Conservation (phyloP, 1,140 invertebrate species). For the Solen grandis region DNA sequence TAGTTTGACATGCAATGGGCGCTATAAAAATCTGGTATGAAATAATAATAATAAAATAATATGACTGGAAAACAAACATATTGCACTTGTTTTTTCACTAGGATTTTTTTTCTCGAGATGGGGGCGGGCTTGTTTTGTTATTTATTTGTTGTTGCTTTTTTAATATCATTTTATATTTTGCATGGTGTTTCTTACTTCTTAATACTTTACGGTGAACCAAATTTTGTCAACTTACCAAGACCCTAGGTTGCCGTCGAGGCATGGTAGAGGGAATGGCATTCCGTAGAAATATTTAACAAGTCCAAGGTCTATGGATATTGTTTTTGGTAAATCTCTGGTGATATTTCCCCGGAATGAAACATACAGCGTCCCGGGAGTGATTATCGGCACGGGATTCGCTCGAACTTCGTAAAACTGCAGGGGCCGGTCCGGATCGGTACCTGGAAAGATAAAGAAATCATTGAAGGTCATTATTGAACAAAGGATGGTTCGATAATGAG, state of each 20-base stretch:
- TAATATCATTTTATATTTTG: no score
- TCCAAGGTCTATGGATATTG: slow-evolving; percentile 67
- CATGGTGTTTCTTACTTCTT: no score
- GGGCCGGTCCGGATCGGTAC: slow-evolving; percentile 55
- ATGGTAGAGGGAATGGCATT: slow-evolving; percentile 69
- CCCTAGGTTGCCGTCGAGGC: slow-evolving; percentile 65
- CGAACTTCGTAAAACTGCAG: slow-evolving; percentile 63
- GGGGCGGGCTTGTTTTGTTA: no score
- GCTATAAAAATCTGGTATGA: no score
- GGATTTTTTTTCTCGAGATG: no score
- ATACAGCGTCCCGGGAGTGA: slow-evolving; percentile 69
- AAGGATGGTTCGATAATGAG: no score
- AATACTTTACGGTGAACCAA: no score
- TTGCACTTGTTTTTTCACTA: no score
- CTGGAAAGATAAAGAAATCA: slow-evolving; percentile 44
- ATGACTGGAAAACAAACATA: no score
- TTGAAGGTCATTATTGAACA: neutral
- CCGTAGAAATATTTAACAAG: slow-evolving; percentile 72
- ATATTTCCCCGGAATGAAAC: slow-evolving; percentile 67
- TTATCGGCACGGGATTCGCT: slow-evolving; percentile 67
- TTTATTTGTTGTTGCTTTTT: no score
- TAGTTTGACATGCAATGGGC: no score
- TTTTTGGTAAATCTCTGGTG: slow-evolving; percentile 64
- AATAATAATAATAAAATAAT: no score
- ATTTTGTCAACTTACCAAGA: slow-evolving; percentile 72